Evolutionary conservation across 64 coral and sea anemone genomes (phyloP).

Genomic region (Stylophora pistillata): DNA sequence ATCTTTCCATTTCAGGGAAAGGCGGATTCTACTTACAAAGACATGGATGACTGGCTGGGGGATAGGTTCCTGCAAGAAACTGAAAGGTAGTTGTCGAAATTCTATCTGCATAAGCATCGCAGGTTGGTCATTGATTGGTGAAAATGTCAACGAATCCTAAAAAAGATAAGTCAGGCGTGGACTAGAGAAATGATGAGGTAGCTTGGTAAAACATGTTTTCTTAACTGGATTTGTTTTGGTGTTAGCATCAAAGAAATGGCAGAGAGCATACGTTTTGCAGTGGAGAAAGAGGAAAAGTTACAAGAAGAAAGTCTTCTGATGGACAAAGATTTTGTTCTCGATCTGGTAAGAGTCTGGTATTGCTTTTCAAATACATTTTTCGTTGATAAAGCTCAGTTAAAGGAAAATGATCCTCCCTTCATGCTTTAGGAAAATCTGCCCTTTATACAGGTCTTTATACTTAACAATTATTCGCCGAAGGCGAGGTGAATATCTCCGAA

Average conservation of each 20-base stretch:
- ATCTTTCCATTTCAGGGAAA: conserved; percentile 46
- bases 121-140: too few relatives aligned
- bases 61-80: conserved; percentile 89
- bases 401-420: too few relatives aligned
- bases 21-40: conserved; percentile 77
- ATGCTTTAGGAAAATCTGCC: too few relatives aligned
- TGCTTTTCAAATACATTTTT: not conserved
- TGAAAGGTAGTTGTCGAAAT: conserved; percentile 66
- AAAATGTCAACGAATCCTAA: not conserved
- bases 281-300: conserved; percentile 89
- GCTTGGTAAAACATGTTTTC: not conserved
- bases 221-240: not conserved
- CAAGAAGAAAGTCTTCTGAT: conserved; percentile 83
- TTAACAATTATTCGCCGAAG: too few relatives aligned
- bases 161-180: not conserved
- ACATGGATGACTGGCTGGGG: conserved; percentile 98
- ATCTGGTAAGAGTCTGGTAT: conserved; percentile 59
- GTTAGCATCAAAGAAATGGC: conserved; percentile 88
- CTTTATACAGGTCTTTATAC: too few relatives aligned
- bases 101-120: not conserved
- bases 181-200: not conserved
- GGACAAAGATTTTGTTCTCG: conserved; percentile 94
- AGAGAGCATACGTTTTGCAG: conserved; percentile 64
- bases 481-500: too few relatives aligned
- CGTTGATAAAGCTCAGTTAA: too few relatives aligned